Evolutionary conservation across 1,140 invertebrate species (phyloP).

Genomic region (Ericerus pela): DNA sequence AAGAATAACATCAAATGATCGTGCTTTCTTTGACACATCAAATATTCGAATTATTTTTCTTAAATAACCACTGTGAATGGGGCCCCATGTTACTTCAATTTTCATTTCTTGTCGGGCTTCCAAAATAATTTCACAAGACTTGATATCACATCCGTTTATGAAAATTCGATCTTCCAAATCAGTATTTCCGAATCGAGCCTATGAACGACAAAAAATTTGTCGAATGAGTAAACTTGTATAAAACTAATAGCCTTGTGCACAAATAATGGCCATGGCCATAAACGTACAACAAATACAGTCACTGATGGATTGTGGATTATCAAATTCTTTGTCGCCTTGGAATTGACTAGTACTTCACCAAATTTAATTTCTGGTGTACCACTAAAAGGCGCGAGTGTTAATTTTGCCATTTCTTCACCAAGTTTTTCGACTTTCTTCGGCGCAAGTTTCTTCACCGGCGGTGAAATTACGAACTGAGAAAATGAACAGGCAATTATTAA

Average conservation of each 20-base stretch:
- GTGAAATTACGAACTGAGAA: background rate
- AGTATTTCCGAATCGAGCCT: background rate
- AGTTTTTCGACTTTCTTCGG: background rate
- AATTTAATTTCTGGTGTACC: background rate
- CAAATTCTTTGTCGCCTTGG: background rate
- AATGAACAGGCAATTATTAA: constrained; percentile 1
- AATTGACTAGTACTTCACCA: background rate
- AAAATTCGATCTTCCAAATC: background rate
- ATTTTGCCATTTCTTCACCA: background rate
- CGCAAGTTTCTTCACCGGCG: background rate
- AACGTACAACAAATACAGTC: background rate
- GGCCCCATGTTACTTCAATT: background rate
- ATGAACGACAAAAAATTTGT: background rate
- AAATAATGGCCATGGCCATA: background rate
- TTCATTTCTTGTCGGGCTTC: background rate
- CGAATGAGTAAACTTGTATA: background rate
- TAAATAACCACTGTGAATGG: background rate
- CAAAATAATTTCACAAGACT: too few relatives aligned
- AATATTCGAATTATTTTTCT: background rate
- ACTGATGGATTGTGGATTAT: background rate
- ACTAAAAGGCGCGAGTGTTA: background rate
- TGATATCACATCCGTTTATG: background rate
- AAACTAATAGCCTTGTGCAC: too few relatives aligned
- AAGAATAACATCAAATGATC: background rate
- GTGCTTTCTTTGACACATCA: background rate